Percentiles rank a stretch among this genome's conserved stretches.
phyloP scores from a whole-genome alignment of 1,140 invertebrate genomes.

The Drosophila sp. region DNA sequence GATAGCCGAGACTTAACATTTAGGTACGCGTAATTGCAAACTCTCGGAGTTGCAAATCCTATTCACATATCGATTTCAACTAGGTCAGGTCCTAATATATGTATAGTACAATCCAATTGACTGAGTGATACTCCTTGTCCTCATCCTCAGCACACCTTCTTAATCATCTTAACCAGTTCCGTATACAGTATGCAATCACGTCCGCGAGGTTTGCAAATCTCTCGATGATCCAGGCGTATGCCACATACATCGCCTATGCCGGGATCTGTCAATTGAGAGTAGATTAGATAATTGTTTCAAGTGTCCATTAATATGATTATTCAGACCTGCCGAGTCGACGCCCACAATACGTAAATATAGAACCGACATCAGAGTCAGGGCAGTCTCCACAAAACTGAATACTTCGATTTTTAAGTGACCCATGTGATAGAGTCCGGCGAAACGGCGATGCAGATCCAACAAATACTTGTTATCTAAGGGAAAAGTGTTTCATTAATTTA shows the following conservation, averaged over 20 bases:
- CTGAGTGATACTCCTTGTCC: constrained; percentile 1
- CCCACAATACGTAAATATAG: constrained; percentile 88
- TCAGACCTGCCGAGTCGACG: constrained; percentile 87
- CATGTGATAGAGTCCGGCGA: constrained; percentile 84
- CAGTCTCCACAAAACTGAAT: constrained; percentile 88
- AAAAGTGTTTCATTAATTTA: constrained; percentile 13
- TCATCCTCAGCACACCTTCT: constrained; percentile 72
- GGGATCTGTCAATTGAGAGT: constrained; percentile 84
- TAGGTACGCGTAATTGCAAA: constrained; percentile 71
- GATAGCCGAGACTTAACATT: constrained; percentile 25
- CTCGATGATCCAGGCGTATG: constrained; percentile 87
- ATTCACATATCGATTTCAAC: constrained; percentile 68
- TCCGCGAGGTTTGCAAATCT: constrained; percentile 89
- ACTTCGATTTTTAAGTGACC: constrained; percentile 84
- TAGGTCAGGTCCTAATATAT: constrained; percentile 46
- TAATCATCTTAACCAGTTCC: constrained; percentile 85
- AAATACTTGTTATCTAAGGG: constrained; percentile 86
- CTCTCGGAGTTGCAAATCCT: constrained; percentile 57
- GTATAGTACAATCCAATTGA: constrained; percentile 31
- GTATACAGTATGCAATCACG: constrained; percentile 87
- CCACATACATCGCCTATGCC: constrained; percentile 87
- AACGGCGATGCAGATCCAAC: constrained; percentile 85
- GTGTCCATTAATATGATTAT: neutral
- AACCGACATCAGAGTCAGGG: constrained; percentile 87
- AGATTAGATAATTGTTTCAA: neutral